Evolutionary conservation across 2,113 vertebrate genomes (phyloP).

Genomic region (Sisor rabdophorus): DNA sequence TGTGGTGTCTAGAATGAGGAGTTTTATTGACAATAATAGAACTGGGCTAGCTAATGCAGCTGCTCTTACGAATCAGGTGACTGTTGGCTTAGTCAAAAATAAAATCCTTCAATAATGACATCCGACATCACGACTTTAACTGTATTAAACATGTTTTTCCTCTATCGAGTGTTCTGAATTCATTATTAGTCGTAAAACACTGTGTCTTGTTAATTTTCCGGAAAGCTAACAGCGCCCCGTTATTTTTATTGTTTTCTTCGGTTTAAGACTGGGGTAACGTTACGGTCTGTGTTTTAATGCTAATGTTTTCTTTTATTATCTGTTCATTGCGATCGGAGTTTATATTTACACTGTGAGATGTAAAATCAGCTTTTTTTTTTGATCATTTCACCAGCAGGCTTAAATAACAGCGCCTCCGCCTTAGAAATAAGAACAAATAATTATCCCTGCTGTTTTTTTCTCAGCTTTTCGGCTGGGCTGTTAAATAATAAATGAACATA

Average conservation of each 20-base stretch:
- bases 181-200: not conserved
- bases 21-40: not conserved
- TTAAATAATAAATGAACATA: not conserved
- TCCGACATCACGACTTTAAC: too few relatives aligned
- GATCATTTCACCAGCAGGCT: not conserved
- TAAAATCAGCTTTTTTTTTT: not conserved
- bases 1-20: not conserved
- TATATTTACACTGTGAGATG: not conserved
- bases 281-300: not conserved
- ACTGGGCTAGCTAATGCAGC: not conserved
- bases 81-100: not conserved
- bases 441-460: not conserved
- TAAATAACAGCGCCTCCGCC: not conserved
- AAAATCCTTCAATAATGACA: not conserved
- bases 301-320: not conserved
- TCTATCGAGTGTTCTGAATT: not conserved
- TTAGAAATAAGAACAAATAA: not conserved
- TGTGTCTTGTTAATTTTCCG: not conserved
- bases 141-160: not conserved
- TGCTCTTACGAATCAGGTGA: not conserved
- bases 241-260: constrained; percentile 15
- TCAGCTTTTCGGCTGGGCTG: not conserved
- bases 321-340: not conserved
- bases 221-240: not conserved
- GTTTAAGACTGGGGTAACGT: not conserved